Base-by-base conservation (phyloP, 2,797 vertebrate species). In the Gallinago nigripennis region DNA sequence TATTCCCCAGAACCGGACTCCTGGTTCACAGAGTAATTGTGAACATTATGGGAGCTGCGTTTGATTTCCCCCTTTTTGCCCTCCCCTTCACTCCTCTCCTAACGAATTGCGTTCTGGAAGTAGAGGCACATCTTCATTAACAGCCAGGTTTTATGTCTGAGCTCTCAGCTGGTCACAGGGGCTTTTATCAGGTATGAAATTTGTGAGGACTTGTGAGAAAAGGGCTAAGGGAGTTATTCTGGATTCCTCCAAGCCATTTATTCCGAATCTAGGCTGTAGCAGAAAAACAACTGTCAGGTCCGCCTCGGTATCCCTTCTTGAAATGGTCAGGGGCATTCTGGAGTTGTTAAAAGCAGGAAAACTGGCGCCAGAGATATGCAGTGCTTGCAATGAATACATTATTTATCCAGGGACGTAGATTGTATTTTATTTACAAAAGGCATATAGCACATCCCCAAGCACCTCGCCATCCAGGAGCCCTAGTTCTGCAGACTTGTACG, bases 1-100 rank as follows among this genome's bases (percentile, higher is more conserved):
- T 94, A 94, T 96, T 95, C 90, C 89, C 94, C 50, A 94, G 94
- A 94, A 96, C 72, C 3, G 72, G 94, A 94, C 94, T 95, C 81
- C 37, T 65, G 81, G 78, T 87, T 95, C 77, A 37, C 12, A 50
- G 63, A 93, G 69, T 94, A 93, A 81, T 95, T 65, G 50, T 84
- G 56, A 91, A 91, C 86, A 71, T 94, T 91, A 84, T 65, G 75
- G 72, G 81, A 94, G 33, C 73, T 93, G 63, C 0, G 0, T 92
- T 66, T 90, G 82, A 56, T 80, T 88, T 89, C 46, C 66, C 70
- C 46, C 58, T 54, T 88, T 86, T 93, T 91, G 54, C 83, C 81
- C 63, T 91, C 51, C 88, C 46, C 33, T 86, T 90, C 56, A 33
- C 31, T 96, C 48, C 31, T 94, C 72, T 96, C 77, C 68, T 91